Base-by-base conservation (phyloP, 2,113 vertebrate genomes). In the Tapirus terrestris region DNA sequence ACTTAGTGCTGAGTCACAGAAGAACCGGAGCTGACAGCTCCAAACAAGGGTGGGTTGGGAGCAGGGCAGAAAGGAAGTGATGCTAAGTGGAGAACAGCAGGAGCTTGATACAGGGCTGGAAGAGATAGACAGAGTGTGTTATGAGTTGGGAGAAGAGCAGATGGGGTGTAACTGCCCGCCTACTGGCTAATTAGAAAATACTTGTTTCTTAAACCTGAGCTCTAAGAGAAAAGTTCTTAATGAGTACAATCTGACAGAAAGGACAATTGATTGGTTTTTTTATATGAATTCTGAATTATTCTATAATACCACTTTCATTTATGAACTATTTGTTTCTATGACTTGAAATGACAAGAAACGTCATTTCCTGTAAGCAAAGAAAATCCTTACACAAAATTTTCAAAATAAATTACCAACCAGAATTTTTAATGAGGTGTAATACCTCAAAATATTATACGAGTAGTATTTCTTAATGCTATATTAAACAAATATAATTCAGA, bases 181-280 rank as follows among this genome's bases (percentile, higher is more conserved):
- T 84, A 90, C 33, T 67, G 73, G 56, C 77, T 90, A 92, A 90
- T 87, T 88, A 96, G 45, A 81, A 91, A 96, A 84, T 72, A 67
- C 9, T 72, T 67, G 21, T 94, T 91, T 92, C 45, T 80, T 88
- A 97, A 89, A 95, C 45, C 61, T 79, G 51, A 85, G 48, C 56
- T 88, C 10, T 67, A 63, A 86, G 39, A 90, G 56, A 77, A 65
- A 92, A 89, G 20, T 27, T 43, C 31, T 84, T 76, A 75, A 81
- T 56, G 11, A 79, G 27, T 65, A 85, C 14, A 77, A 60, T 77
- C 43, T 70, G 23, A 95, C 20, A 79, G 53, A 73, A 85, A 88
- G 53, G 43, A 73, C 16, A 94, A 79, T 16, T 76, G 11, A 39
- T 45, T 27, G 43, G 2, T 43, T 67, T 61, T 80, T 80, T n/a